A percentile compares a stretch with the other conserved stretches of the same genome.
phyloP scores from a whole-genome alignment of 30 jellyfish, hydroid and myxozoan genomes.

The Chrysaora quinquecirrha region DNA sequence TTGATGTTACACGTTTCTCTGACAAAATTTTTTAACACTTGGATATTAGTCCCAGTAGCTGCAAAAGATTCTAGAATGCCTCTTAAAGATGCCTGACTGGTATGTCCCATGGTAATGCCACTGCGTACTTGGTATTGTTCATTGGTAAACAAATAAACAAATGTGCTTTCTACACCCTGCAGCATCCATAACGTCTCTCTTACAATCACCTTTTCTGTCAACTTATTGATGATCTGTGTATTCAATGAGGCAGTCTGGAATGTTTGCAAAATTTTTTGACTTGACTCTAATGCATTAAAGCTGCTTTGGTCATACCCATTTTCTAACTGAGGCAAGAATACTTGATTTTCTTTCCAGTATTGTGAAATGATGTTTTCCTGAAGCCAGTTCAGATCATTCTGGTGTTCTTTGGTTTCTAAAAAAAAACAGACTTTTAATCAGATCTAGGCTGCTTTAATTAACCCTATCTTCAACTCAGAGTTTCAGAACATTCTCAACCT shows the following conservation, averaged over 20 bases:
- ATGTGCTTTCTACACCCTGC: conserved; percentile 32
- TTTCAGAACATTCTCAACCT: too few species aligned
- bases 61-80: conserved; percentile 39
- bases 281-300: background rate
- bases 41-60: conserved; percentile 63
- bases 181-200: conserved; percentile 72
- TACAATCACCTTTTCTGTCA: conserved; percentile 33
- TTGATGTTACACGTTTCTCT: background rate
- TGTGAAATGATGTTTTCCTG: conserved; percentile 42
- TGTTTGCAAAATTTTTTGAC: background rate
- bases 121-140: conserved; percentile 9
- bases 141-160: conserved; percentile 38
- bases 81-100: conserved; percentile 50
- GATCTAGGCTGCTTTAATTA: too few species aligned
- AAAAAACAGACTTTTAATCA: background rate
- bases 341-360: conserved; percentile 33
- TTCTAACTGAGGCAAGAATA: background rate
- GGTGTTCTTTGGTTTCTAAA: conserved; percentile 13
- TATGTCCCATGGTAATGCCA: conserved; percentile 28
- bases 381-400: conserved; percentile 43
- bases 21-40: conserved; percentile 40
- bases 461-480: too few species aligned
- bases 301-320: background rate
- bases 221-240: background rate
- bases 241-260: background rate